Evolutionary conservation across 1,140 invertebrate genomes (phyloP), one percentile per base, ranked within the genome.

Genomic region (Steinernema khuongi): DNA sequence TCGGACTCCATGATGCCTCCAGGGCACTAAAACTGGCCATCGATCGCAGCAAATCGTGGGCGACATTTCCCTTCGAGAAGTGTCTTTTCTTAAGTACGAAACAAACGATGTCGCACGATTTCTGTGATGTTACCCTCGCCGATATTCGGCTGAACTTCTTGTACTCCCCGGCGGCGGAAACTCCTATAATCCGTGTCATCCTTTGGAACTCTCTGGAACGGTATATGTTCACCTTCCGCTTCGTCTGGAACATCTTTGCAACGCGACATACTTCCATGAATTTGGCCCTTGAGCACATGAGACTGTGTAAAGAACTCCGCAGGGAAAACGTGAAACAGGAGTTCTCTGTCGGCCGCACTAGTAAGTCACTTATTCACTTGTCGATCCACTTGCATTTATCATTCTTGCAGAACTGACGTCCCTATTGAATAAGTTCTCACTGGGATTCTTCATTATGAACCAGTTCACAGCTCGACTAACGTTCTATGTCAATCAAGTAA

Each of bases 401-500:
- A n/a, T n/a, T n/a, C 2, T 22, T 60, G 11, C 19, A 60, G 50
- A 60, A 26, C 50, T 60, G 4, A 14, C 11, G 26, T n/a, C 50
- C 4, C 50, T 60, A 22, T 26, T 22, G 11, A 60, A 7, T 60
- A 22, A 7, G 50, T 60, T 60, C 19, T 60, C 50, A 4, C 26
- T 60, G 50, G 50, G 50, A 11, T 60, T 60, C 19, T 60, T 60
- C 50, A 60, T 22, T 7, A 60, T 60, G 50, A 60, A 60, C 50
- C 11, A 22, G 50, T 60, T 60, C 19, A 60, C 50, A 2, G 50
- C 50, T n/a, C 7, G 22, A 26, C 19, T 60, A 17, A 14, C 50
- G 7, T 60, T 60, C 50, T 60, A 60, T 22, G 50, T 60, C 50
- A 26, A 60, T 60, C 50, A 60, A 22, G 50, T 60, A n/a, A 41